phyloP scores from a whole-genome alignment of 2,113 vertebrate genomes.

The Phocoena sinus region DNA sequence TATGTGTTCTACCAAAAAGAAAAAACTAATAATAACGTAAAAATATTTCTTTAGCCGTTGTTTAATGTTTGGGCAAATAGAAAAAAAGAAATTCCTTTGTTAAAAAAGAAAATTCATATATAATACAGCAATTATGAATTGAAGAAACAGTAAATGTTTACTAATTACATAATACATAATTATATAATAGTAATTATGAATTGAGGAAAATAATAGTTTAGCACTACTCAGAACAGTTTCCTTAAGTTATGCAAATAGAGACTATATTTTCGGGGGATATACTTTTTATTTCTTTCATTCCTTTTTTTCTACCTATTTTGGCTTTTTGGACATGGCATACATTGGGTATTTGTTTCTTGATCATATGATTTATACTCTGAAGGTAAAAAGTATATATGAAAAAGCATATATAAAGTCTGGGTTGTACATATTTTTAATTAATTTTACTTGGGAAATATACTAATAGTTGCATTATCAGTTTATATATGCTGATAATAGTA shows the following conservation, averaged over 20 bases:
- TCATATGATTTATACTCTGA: constrained; percentile 11
- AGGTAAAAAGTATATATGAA: neutral
- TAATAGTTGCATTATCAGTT: constrained; percentile 1
- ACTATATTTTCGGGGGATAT: neutral
- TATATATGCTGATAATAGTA: constrained; percentile 2
- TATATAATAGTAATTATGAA: neutral
- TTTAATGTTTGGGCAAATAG: constrained; percentile 18
- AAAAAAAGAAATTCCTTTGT: constrained; percentile 10
- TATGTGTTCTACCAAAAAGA: constrained; percentile 33
- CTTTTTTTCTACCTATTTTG: constrained; percentile 17
- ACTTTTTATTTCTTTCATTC: neutral
- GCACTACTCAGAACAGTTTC: constrained; percentile 14
- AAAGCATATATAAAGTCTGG: neutral
- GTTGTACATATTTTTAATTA: neutral
- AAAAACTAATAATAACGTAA: neutral
- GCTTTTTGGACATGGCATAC: neutral
- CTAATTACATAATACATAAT: neutral
- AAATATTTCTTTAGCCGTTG: neutral
- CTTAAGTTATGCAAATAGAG: neutral
- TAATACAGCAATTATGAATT: neutral
- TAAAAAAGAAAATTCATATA: constrained; percentile 26
- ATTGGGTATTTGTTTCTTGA: constrained; percentile 10
- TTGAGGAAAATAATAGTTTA: neutral
- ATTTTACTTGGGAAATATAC: constrained; percentile 8
- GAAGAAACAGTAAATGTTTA: neutral